These are phyloP conservation scores for Pungitius pungitius DNA, from an alignment of 2,113 vertebrate species.

Conservation along the genomic window DNA sequence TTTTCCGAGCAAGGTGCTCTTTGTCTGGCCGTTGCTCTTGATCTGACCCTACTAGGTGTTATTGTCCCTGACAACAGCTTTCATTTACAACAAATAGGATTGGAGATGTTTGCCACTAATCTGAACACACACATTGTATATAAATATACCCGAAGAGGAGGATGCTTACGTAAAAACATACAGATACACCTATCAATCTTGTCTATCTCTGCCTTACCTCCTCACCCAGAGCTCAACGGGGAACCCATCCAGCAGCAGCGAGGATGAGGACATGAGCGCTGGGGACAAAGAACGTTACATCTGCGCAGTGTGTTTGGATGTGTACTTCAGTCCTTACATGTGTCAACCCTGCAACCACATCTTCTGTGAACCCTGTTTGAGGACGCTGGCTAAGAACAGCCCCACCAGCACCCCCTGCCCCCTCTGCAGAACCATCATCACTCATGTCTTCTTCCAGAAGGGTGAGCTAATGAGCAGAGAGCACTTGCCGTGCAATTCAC, in stretches of 20 bases:
- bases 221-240: conserved; percentile 72
- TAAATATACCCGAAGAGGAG: background rate
- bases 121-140: background rate
- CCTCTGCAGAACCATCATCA: conserved; percentile 90
- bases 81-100: background rate
- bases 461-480: conserved; percentile 77
- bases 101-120: background rate
- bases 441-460: conserved; percentile 94
- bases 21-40: no score
- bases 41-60: no score
- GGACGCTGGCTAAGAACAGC: conserved; percentile 93
- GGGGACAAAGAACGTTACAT: conserved; percentile 85
- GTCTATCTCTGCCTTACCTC: background rate
- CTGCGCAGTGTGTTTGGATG: conserved; percentile 94
- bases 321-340: conserved; percentile 97
- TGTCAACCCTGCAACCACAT: conserved; percentile 95
- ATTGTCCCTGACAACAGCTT: background rate
- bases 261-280: conserved; percentile 55
- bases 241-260: conserved; percentile 70
- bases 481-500: conserved; percentile 11
- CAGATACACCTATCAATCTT: background rate
- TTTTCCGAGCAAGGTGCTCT: no score
- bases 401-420: conserved; percentile 92
- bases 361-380: conserved; percentile 97
- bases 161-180: background rate